A percentile compares a stretch with the other conserved stretches of the same genome.
phyloP scores from a whole-genome alignment of 2,888 invertebrate genomes.

The Thera britannica region DNA sequence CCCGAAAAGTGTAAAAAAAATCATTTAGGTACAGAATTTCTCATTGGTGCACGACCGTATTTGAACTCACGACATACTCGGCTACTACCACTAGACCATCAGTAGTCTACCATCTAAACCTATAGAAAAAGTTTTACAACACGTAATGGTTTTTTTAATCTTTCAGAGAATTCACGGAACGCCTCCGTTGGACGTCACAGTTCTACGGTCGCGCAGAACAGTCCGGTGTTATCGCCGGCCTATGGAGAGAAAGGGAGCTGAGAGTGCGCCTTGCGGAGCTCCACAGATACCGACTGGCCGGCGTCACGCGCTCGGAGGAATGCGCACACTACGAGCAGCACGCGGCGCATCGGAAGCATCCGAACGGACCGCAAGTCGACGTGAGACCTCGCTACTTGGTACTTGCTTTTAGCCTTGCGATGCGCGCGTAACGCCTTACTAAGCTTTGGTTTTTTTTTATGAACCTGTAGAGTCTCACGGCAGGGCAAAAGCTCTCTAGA shows the following conservation, averaged over 20 bases:
- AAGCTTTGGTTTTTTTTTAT: background rate
- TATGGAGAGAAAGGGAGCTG: conserved; percentile 94
- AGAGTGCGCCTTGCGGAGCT: conserved; percentile 93
- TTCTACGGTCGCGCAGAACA: conserved; percentile 95
- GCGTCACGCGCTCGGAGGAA: conserved; percentile 92
- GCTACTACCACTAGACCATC: too few relatives aligned
- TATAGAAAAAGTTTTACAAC: too few relatives aligned
- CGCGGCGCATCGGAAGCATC: conserved; percentile 86
- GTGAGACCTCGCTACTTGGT: conserved; percentile 79
- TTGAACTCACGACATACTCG: too few relatives aligned
- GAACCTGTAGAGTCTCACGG: too few relatives aligned
- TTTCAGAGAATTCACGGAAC: conserved; percentile 91
- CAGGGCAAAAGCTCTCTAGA: too few relatives aligned
- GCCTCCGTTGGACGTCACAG: conserved; percentile 93
- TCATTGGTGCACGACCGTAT: too few relatives aligned
- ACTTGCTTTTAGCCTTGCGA: conserved; percentile 45
- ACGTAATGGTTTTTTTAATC: too few relatives aligned
- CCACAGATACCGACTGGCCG: conserved; percentile 92
- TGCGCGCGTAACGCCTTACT: conserved; percentile 34
- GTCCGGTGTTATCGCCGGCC: conserved; percentile 89
- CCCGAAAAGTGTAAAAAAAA: too few relatives aligned
- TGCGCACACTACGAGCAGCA: conserved; percentile 95
- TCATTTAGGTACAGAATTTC: too few relatives aligned
- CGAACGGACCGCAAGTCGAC: conserved; percentile 82
- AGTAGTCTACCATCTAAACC: too few relatives aligned